Base-by-base conservation (phyloP, 1,140 invertebrate genomes). In the Drosophila ficusphila region DNA sequence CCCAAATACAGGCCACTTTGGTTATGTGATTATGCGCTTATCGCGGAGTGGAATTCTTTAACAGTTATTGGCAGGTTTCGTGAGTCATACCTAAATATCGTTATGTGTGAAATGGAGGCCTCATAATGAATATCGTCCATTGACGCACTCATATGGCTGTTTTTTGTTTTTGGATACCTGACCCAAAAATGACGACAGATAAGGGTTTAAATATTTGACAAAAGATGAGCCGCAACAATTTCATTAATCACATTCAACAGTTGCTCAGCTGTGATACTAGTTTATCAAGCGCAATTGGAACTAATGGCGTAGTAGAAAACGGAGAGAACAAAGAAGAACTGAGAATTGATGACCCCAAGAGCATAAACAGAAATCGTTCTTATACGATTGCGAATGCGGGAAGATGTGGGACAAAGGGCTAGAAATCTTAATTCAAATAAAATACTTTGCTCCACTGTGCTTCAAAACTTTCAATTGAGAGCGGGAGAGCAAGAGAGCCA, bases 341-440 rank as follows among this genome's bases (percentile, higher is more conserved):
- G 58, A 52, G 67, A 76, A 81, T 60, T 64, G 41, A 39, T 76
- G 79, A 83, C 69, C 79, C 53, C 70, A 8, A n/a, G 73, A 75
- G 46, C 44, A 52, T 38, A 69, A 69, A 56, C 49, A 34, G 33
- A 56, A 25, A 54, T 44, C 23, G 44, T 47, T 72, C 23, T 29
- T 29, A 60, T n/a, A n/a, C n/a, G 54, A 31, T 39, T 19, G 33
- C 25, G 47, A 44, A 73, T 53, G 62, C 29, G 76, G 48, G 33
- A 74, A 75, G 54, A 29, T 62, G 12, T 25, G 8, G 31, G 18
- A 47, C 11, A 12, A 14, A 31, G 12, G 31, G 25, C 23, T 27
- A 7, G 39, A n/a, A n/a, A n/a, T 29, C 36, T 36, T 25, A 21
- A 18, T 8, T 52, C 21, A 36, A 19, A 25, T 12, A 53, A 60